Percentiles rank a stretch among this genome's conserved stretches.
Evolutionary conservation across 1,140 invertebrate genomes (phyloP).

Genomic region (Drosophila pruinosa): DNA sequence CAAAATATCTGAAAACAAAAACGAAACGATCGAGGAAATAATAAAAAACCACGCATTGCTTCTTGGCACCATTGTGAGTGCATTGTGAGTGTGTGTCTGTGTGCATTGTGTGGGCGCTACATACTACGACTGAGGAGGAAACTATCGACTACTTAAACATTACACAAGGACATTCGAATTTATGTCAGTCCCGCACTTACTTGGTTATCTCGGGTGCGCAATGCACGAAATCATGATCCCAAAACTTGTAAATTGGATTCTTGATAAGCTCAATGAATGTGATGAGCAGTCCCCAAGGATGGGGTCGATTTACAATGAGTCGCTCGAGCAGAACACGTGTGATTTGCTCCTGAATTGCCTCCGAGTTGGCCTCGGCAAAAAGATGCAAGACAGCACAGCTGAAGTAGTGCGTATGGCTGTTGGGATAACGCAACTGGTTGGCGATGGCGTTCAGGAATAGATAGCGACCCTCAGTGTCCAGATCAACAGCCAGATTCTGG

Average conservation of each 20-base stretch:
- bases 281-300: constrained; percentile 99
- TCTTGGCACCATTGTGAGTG: not conserved
- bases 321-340: constrained; percentile 97
- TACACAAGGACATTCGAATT: not conserved
- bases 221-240: constrained; percentile 99
- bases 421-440: constrained; percentile 99
- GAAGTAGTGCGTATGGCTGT: constrained; percentile 99
- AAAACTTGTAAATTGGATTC: constrained; percentile 99
- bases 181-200: constrained; percentile 84
- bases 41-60: constrained; percentile 25
- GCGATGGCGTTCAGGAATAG: constrained; percentile 99
- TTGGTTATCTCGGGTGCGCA: constrained; percentile 99
- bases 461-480: constrained; percentile 98
- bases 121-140: not conserved
- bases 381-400: constrained; percentile 98
- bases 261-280: constrained; percentile 99
- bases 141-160: not conserved
- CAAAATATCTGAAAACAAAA: constrained; percentile 85
- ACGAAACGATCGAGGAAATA: constrained; percentile 41
- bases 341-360: constrained; percentile 95
- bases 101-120: not conserved
- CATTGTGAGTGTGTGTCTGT: not conserved
- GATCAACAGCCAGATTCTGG: constrained; percentile 98
- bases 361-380: constrained; percentile 98
- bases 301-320: constrained; percentile 98